Conservation (phyloP, 2,113 vertebrate species). For the Pyxicephalus adspersus region DNA sequence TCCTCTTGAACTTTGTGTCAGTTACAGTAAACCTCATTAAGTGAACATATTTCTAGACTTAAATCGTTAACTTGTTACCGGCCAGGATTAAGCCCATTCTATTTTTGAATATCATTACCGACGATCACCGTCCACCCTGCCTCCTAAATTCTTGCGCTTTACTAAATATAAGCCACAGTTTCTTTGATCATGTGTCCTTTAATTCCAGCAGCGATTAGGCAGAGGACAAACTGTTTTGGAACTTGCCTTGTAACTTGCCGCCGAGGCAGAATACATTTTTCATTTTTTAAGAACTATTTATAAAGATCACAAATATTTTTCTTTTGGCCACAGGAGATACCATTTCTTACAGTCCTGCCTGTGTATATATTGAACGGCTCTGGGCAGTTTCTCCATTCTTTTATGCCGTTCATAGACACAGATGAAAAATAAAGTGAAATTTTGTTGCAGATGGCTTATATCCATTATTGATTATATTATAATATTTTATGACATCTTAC, state of each 20-base stretch:
- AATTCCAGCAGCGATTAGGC: neutral
- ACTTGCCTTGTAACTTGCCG: neutral
- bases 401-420: no score
- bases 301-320: no score
- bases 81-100: slow-evolving; percentile 3
- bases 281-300: no score
- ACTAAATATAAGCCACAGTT: neutral
- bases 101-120: slow-evolving; percentile 25
- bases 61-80: no score
- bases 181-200: slow-evolving; percentile 4
- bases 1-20: neutral
- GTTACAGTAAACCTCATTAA: neutral
- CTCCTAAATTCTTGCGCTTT: slow-evolving; percentile 19
- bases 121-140: neutral
- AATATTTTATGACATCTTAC: no score
- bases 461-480: no score
- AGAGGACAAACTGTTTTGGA: slow-evolving; percentile 20
- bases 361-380: no score
- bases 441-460: no score
- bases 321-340: no score
- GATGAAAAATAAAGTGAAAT: no score
- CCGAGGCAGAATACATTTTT: neutral
- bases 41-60: neutral
- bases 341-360: no score
- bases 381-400: no score